Base-by-base conservation (phyloP, 2,888 invertebrate species). In the Laothoe populi region DNA sequence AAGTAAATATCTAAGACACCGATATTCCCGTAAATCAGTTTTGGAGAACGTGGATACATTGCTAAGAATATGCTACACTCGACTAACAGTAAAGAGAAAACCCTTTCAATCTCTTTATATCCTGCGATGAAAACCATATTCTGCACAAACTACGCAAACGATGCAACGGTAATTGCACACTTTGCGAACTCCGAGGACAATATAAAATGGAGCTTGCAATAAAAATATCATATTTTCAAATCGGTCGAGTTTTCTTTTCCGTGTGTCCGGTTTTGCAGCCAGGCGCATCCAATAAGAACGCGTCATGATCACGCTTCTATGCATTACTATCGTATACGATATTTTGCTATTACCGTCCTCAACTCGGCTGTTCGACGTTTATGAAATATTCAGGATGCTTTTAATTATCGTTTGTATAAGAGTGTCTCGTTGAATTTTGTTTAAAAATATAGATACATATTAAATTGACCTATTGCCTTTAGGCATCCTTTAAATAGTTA, bases 251-350 rank as follows among this genome's bases (percentile, higher is more conserved):
- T 65, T 58, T 60, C 44, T 67, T 64, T 64, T 69, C 65, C 65
- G 46, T 67, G 60, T 69, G 77, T 77, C 80, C 78, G 75, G 79
- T 74, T 73, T 70, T 65, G 70, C 59, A 69, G 65, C 70, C 68
- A 70, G 70, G 68, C 64, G 68, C 72, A 70, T 73, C 73, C 79
- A 82, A 82, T 83, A 82, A 77, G 74, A 77, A 74, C 68, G 78
- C 67, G 73, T 72, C 75, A 73, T 68, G 66, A 72, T 76, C 77
- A 72, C 69, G 69, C 70, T 8, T 69, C 23, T 46, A 58, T 67
- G 67, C 64, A 68, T 67, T 49, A 19, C 42, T 53, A 40, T 42
- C 62, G 66, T 71, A 69, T 63, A 75, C 74, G 67, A 70, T 67
- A 71, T 72, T 73, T 72, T 65, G 60, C 69, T 74, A 72, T 72